These are phyloP conservation scores for Hyposoter didymator DNA, from an alignment of 2,888 invertebrate species.

Conservation along the genomic window DNA sequence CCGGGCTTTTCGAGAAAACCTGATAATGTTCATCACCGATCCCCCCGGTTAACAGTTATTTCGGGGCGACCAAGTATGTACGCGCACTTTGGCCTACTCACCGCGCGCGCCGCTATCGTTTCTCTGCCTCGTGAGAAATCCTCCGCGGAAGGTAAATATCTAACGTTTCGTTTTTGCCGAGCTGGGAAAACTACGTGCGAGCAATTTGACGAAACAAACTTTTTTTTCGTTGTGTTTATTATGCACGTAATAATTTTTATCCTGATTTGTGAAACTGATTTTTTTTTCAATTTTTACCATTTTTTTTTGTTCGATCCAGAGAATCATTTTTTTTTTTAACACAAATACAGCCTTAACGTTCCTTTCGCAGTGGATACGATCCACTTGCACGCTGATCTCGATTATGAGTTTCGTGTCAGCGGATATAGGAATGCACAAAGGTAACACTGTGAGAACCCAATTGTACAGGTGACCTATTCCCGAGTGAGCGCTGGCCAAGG, in stretches of 20 bases:
- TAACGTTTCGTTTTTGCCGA: not conserved
- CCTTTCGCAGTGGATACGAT: not conserved
- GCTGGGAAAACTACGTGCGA: not conserved
- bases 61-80: not conserved
- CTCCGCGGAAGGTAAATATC: not conserved
- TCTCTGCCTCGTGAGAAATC: not conserved
- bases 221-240: too few relatives aligned
- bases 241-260: too few relatives aligned
- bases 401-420: not conserved
- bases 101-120: not conserved
- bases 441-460: conserved; percentile 70
- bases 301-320: not conserved
- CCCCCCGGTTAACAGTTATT: conserved; percentile 8
- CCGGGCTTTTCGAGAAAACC: conserved; percentile 1
- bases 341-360: not conserved
- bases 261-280: too few relatives aligned
- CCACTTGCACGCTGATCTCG: not conserved
- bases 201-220: not conserved
- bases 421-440: not conserved
- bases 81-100: conserved; percentile 18
- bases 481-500: conserved; percentile 59
- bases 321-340: not conserved
- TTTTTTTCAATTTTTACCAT: too few relatives aligned
- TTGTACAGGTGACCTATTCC: conserved; percentile 71
- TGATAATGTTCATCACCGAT: not conserved